Evolutionary conservation across 2,113 vertebrate genomes (phyloP).

Genomic region (Rhombomys opimus): DNA sequence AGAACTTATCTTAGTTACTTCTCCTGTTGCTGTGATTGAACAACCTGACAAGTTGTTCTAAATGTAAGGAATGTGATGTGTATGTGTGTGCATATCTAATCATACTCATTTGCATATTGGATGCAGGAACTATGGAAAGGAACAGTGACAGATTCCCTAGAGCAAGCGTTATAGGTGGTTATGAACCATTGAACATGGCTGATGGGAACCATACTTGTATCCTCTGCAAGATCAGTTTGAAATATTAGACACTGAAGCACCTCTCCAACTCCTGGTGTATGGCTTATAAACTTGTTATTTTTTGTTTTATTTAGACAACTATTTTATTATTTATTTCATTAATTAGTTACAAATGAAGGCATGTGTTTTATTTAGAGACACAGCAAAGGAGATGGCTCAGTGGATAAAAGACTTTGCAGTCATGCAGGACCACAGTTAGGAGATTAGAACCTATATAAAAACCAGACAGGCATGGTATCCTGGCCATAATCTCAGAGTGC

Average conservation of each 20-base stretch:
- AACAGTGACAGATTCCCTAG: not conserved
- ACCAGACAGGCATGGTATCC: not conserved
- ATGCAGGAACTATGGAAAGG: not conserved
- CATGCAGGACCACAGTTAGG: not conserved
- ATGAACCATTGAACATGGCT: not conserved
- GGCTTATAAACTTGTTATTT: not conserved
- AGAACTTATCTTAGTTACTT: too few species aligned
- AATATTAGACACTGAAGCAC: not conserved
- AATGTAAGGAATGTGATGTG: too few species aligned
- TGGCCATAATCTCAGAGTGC: not conserved
- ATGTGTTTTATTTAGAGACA: not conserved
- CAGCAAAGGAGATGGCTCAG: not conserved
- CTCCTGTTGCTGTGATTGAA: too few species aligned
- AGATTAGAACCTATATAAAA: not conserved
- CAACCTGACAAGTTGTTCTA: too few species aligned
- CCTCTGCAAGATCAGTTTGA: too few species aligned
- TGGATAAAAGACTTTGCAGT: not conserved
- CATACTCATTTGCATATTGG: not conserved
- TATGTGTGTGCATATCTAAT: not conserved
- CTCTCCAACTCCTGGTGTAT: not conserved
- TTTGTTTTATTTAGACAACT: not conserved
- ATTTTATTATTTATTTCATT: constrained; percentile 16
- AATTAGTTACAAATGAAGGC: not conserved
- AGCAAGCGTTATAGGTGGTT: not conserved
- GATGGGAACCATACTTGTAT: too few species aligned